A percentile compares a stretch with the other conserved stretches of the same genome.
Conservation (phyloP, 2,797 vertebrate genomes). For the Lophius americanus region DNA sequence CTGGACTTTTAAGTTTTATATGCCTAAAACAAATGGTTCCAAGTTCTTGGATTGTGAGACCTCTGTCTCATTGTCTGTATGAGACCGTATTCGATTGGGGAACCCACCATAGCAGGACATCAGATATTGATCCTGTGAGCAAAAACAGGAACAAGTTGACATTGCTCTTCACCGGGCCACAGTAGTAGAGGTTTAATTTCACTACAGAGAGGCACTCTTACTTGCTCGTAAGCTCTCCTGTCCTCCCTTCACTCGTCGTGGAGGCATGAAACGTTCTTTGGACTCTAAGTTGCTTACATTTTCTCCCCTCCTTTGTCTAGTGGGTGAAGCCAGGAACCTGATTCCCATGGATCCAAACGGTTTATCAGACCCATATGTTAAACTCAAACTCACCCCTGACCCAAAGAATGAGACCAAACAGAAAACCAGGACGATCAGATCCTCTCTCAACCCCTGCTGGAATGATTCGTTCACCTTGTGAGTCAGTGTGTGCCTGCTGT, state of each 20-base stretch:
- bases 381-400: conserved; percentile 97
- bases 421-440: conserved; percentile 97
- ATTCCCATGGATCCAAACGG: conserved; percentile 99
- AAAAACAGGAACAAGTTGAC: too few relatives aligned
- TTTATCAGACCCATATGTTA: conserved; percentile 96
- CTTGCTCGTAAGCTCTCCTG: neutral
- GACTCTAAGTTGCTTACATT: neutral
- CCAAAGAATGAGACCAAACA: conserved; percentile 98
- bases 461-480: conserved; percentile 96
- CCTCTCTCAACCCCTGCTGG: conserved; percentile 96
- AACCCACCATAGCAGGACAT: too few relatives aligned
- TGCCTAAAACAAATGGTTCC: too few relatives aligned
- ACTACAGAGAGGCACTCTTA: too few relatives aligned
- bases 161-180: too few relatives aligned
- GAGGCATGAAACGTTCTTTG: conserved; percentile 1
- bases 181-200: too few relatives aligned
- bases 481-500: conserved; percentile 82
- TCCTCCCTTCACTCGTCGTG: conserved; percentile 18
- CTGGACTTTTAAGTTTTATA: too few relatives aligned
- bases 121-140: too few relatives aligned
- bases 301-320: conserved; percentile 71
- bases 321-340: conserved; percentile 94
- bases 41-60: too few relatives aligned
- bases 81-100: too few relatives aligned
- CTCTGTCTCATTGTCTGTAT: too few relatives aligned